Percentiles rank a stretch among this genome's conserved stretches.
Conservation (phyloP, 2,797 vertebrate genomes). For the Galagoides demidoff region DNA sequence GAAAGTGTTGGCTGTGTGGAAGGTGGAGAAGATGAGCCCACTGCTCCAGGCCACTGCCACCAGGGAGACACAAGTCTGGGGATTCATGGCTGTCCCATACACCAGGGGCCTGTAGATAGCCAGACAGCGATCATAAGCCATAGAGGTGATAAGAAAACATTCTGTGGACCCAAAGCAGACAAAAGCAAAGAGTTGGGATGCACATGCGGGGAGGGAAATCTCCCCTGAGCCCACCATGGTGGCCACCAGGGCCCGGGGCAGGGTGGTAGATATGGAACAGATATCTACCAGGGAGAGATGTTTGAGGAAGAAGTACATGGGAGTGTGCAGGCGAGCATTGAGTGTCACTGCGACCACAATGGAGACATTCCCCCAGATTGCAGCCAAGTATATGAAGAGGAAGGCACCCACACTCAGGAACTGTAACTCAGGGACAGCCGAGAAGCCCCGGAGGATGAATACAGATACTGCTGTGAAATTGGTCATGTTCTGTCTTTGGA, state of each 20-base stretch:
- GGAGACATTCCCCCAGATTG: constrained; percentile 34
- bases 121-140: constrained; percentile 63
- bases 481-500: neutral
- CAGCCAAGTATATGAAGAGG: constrained; percentile 44
- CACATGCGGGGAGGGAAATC: constrained; percentile 56
- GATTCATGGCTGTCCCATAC: constrained; percentile 19
- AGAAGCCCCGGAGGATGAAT: constrained; percentile 72
- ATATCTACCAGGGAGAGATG: constrained; percentile 70
- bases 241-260: constrained; percentile 63
- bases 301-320: constrained; percentile 74
- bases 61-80: neutral
- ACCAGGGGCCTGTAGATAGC: constrained; percentile 64
- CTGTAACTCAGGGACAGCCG: neutral
- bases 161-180: constrained; percentile 55
- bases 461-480: neutral
- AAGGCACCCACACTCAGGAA: neutral
- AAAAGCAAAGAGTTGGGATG: constrained; percentile 63
- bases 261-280: constrained; percentile 65
- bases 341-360: neutral
- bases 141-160: constrained; percentile 66
- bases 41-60: constrained; percentile 61
- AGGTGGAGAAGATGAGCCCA: constrained; percentile 56
- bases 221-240: neutral
- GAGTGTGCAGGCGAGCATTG: constrained; percentile 43
- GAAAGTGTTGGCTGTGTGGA: constrained; percentile 66